Base-by-base conservation (phyloP, 35 echinoderm and acorn worm genomes). In the Ophioderma brevispina region DNA sequence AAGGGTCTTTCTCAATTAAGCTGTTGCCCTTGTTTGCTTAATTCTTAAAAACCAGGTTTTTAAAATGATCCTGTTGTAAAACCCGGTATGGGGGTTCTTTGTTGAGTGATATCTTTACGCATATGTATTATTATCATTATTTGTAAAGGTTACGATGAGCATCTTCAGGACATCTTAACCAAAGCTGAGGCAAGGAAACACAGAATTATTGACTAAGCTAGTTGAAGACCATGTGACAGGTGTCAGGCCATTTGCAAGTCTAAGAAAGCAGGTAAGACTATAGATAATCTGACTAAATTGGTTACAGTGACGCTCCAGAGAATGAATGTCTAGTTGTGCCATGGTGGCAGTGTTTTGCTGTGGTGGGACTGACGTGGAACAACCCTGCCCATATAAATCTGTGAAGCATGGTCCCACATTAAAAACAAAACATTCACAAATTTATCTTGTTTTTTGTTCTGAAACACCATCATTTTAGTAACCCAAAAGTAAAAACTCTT, bases 171-270 rank as follows among this genome's bases (percentile, higher is more conserved):
- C 17, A 84, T 40, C 70, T 93, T 99, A 40, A n/a, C 97, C 97
- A 21, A 95, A 85, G 76, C 55, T 99, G 75, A 99, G 95, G 97
- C 80, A 88, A 33, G 97, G 97, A 70, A 88, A 99, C 89, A 89
- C 83, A 34, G 90, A 92, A 19, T 81, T 95, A 32, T 78, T 99
- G 15, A 91, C 79, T 35, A 81, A 90, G 41, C 76, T 99, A 14
- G 94, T 99, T 18, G 97, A 95, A 55, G 91, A 99, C 32, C 97
- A 99, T 55, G 87, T 95, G 37, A 90, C 91, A 30, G 93, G 94
- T 38, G 78, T 91, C n/a, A 75, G 56, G 30, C 64, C 39, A 15
- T 99, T 99, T 88, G 94, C 97, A 10, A 99, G 93, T 81, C 88
- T 99, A 0, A 88, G 97, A 50, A n/a, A 99, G 97, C 88, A 89